Evolutionary conservation across 2,888 invertebrate genomes (phyloP).

Genomic region (Tipula confusa): DNA sequence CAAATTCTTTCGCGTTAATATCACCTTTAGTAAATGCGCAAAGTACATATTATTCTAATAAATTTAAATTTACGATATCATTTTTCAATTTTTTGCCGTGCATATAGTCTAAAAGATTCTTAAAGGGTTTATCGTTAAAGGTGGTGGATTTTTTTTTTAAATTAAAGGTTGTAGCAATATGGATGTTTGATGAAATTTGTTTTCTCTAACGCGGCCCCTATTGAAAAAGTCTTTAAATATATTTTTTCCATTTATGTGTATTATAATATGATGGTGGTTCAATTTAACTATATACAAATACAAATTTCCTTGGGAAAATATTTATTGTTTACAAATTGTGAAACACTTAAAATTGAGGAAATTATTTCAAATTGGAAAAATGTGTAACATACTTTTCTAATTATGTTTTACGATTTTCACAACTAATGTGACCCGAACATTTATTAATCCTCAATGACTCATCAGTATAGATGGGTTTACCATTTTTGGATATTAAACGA

Average conservation of each 20-base stretch:
- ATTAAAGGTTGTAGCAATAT: too few species aligned
- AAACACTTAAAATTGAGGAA: not conserved
- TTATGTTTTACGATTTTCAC: too few species aligned
- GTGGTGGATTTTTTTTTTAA: too few species aligned
- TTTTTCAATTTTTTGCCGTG: conserved; percentile 14
- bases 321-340: not conserved
- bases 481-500: not conserved
- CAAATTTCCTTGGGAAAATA: not conserved
- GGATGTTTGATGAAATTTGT: too few species aligned
- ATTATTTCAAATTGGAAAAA: not conserved
- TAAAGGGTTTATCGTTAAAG: too few species aligned
- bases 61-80: conserved; percentile 6
- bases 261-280: too few species aligned
- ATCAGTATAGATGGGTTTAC: not conserved
- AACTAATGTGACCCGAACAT: not conserved
- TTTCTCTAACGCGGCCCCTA: too few species aligned
- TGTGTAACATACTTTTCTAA: not conserved
- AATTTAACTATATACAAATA: too few species aligned
- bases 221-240: too few species aligned
- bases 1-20: not conserved
- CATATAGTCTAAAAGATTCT: too few species aligned
- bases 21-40: not conserved
- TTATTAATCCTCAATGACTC: not conserved
- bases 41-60: conserved; percentile 3
- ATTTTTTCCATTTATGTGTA: too few species aligned